Evolutionary conservation across 2,888 invertebrate genomes (phyloP).

Genomic region (Amphipoea lucens): DNA sequence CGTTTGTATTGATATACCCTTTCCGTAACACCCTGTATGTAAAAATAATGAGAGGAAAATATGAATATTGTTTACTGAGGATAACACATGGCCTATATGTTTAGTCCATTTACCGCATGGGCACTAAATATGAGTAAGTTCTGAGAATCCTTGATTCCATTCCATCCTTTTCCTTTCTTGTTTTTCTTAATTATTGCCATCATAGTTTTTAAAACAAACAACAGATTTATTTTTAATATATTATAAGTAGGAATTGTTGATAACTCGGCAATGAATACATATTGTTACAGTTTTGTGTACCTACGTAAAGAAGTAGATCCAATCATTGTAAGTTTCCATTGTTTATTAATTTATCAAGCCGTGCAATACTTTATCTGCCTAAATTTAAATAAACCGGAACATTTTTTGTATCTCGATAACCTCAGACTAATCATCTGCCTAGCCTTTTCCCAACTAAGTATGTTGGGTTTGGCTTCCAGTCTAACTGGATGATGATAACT

Average conservation of each 20-base stretch:
- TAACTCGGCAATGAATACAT: constrained; percentile 11
- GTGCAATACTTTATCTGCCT: constrained; percentile 24
- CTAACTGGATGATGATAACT: too few species aligned
- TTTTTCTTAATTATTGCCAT: not conserved
- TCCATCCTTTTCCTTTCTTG: not conserved
- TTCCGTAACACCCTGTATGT: too few species aligned
- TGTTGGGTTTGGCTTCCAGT: too few species aligned
- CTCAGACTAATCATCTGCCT: not conserved
- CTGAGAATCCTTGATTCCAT: not conserved
- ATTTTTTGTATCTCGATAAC: constrained; percentile 33
- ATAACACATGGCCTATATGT: not conserved
- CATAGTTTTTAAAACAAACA: constrained; percentile 8
- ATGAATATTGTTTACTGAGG: not conserved
- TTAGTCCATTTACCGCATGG: not conserved
- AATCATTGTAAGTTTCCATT: constrained; percentile 46
- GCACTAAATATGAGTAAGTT: not conserved
- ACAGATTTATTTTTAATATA: not conserved
- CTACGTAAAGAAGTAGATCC: constrained; percentile 1
- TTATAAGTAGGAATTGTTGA: not conserved
- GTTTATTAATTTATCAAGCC: constrained; percentile 23
- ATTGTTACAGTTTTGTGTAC: constrained; percentile 16
- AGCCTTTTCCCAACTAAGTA: too few species aligned
- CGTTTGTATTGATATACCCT: too few species aligned
- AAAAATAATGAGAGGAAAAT: not conserved
- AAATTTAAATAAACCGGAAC: constrained; percentile 10